phyloP scores from a whole-genome alignment of 2,888 invertebrate genomes.

The Stenodema calcarata region DNA sequence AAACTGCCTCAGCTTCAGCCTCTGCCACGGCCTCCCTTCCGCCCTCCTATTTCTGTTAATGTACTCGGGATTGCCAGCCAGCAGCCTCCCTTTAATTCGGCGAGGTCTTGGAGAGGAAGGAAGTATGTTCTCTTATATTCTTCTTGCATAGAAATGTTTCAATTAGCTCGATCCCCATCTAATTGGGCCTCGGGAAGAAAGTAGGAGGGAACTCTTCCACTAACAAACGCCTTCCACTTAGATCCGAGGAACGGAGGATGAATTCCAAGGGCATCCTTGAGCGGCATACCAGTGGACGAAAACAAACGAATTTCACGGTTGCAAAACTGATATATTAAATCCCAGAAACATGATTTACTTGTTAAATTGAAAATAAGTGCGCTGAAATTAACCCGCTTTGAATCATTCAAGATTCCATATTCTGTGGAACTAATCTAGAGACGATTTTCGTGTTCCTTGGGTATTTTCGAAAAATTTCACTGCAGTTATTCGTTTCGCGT shows the following conservation, averaged over 20 bases:
- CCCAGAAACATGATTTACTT: no score
- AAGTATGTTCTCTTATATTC: conserved; percentile 23
- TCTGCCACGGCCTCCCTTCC: background rate
- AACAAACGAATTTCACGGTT: no score
- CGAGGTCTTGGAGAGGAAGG: background rate
- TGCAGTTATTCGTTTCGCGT: no score
- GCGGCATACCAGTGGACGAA: no score
- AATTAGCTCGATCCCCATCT: conserved; percentile 2
- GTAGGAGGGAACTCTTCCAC: background rate
- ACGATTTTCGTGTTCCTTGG: no score
- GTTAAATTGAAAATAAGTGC: no score
- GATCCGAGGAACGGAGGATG: background rate
- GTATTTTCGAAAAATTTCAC: no score
- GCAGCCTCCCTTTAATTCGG: background rate
- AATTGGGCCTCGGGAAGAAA: background rate
- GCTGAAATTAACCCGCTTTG: no score
- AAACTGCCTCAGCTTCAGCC: background rate
- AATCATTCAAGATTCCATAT: no score
- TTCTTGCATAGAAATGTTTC: conserved; percentile 32
- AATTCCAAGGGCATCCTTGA: background rate
- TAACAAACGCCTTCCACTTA: background rate
- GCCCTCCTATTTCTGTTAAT: conserved; percentile 40
- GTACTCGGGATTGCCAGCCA: conserved; percentile 30
- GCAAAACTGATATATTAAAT: no score
- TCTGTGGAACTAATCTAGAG: no score